These are phyloP conservation scores for Pollenia labialis DNA, from an alignment of 2,888 invertebrate species.

Conservation along the genomic window DNA sequence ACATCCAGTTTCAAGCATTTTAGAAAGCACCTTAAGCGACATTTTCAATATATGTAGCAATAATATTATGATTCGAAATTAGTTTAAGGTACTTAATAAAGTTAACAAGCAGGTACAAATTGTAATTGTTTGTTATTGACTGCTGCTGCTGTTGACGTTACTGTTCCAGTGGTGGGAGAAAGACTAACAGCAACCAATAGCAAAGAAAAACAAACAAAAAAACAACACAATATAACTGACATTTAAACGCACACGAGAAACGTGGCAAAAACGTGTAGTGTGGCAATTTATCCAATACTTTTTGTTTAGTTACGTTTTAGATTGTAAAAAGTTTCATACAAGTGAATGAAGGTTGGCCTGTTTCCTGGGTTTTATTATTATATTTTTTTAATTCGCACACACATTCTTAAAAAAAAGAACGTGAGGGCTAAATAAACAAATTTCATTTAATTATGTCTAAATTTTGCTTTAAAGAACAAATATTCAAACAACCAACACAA, in stretches of 20 bases:
- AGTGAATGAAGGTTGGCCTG: background rate
- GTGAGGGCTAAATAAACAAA: conserved; percentile 82
- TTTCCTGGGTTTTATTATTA: background rate
- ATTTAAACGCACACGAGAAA: conserved; percentile 52
- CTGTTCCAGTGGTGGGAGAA: conserved; percentile 24
- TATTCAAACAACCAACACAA: conserved; percentile 53
- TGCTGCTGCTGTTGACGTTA: background rate
- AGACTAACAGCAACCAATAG: conserved; percentile 40
- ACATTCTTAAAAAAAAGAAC: conserved; percentile 72
- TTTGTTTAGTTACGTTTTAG: background rate
- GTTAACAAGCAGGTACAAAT: conserved; percentile 54
- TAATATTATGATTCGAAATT: conserved; percentile 64
- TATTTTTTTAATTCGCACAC: conserved; percentile 9
- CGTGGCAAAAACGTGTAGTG: conserved; percentile 65
- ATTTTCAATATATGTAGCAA: conserved; percentile 29
- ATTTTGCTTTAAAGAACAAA: conserved; percentile 82
- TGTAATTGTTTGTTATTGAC: conserved; percentile 57
- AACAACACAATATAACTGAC: conserved; percentile 20
- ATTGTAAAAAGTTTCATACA: background rate
- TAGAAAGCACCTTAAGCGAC: background rate
- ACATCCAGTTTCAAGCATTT: too few species aligned
- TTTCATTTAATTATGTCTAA: conserved; percentile 83
- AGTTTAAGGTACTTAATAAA: conserved; percentile 52
- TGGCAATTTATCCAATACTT: conserved; percentile 57
- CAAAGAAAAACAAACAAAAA: conserved; percentile 39